These are phyloP conservation scores for Drosophila fuyamai DNA, from an alignment of 1,140 invertebrate genomes.

Conservation along the genomic window DNA sequence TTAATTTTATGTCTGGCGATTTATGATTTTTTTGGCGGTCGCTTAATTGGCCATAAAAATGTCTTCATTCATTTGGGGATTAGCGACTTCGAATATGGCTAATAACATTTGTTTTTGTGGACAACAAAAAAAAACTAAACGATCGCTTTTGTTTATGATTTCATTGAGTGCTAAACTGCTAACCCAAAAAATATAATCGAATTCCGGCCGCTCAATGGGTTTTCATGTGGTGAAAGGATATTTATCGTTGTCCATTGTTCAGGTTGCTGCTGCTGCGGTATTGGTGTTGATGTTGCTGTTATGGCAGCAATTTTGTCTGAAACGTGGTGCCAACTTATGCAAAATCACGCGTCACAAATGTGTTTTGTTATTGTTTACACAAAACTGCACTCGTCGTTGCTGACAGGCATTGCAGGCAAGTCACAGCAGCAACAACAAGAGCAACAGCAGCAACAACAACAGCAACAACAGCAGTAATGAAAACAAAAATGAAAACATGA, in stretches of 20 bases:
- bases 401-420: conserved; percentile 11
- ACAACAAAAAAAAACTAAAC: conserved; percentile 12
- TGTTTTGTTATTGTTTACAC: conserved; percentile 82
- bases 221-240: conserved; percentile 54
- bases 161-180: conserved; percentile 41
- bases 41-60: conserved; percentile 80
- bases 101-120: conserved; percentile 25
- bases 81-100: conserved; percentile 23
- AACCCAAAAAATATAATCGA: conserved; percentile 30
- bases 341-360: conserved; percentile 83
- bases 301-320: conserved; percentile 17
- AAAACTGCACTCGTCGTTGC: conserved; percentile 65
- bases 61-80: conserved; percentile 67
- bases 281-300: conserved; percentile 14
- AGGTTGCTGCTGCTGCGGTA: conserved; percentile 21
- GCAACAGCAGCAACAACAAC: conserved; percentile 24
- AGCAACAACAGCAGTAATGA: conserved; percentile 12
- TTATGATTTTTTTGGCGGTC: conserved; percentile 66
- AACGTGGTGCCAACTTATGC: conserved; percentile 73
- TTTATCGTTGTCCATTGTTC: conserved; percentile 20
- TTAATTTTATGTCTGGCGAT: conserved; percentile 37
- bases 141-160: conserved; percentile 40
- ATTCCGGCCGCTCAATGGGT: conserved; percentile 21
- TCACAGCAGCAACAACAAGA: conserved; percentile 20
- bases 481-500: conserved; percentile 23